Percentiles rank a stretch among this genome's conserved stretches.
Conservation (phyloP, 2,888 invertebrate genomes). For the Deilephila elpenor region DNA sequence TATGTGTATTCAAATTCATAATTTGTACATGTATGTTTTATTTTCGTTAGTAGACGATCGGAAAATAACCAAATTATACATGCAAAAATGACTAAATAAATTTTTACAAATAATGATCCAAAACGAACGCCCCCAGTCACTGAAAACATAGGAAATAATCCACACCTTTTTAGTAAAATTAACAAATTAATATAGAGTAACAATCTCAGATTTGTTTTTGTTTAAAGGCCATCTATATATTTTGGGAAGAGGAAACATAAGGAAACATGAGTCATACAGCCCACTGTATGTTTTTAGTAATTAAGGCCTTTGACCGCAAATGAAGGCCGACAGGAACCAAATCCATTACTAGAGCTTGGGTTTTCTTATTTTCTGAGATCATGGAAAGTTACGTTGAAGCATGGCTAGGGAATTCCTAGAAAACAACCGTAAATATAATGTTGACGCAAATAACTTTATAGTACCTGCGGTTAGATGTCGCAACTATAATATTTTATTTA, state of each 20-base stretch:
- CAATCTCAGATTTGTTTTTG: neutral
- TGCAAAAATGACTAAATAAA: no score
- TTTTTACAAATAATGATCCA: no score
- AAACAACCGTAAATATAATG: neutral
- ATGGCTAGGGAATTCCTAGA: neutral
- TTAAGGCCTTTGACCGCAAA: constrained; percentile 3
- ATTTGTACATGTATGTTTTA: no score
- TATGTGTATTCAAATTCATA: no score
- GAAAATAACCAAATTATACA: no score
- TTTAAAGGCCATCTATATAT: neutral
- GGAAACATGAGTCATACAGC: constrained; percentile 1
- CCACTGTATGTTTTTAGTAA: neutral
- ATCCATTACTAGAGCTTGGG: neutral
- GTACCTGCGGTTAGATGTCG: neutral
- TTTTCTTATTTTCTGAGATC: neutral
- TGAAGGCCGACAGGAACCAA: neutral
- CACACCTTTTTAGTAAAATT: neutral
- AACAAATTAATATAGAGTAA: neutral
- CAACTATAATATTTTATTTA: neutral
- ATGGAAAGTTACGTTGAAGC: neutral
- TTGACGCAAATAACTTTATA: neutral
- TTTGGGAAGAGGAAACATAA: neutral
- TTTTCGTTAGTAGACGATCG: no score
- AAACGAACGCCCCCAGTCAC: no score
- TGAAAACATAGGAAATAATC: neutral